phyloP scores from a whole-genome alignment of 2,797 vertebrate genomes.

The Coregonus ussuriensis region DNA sequence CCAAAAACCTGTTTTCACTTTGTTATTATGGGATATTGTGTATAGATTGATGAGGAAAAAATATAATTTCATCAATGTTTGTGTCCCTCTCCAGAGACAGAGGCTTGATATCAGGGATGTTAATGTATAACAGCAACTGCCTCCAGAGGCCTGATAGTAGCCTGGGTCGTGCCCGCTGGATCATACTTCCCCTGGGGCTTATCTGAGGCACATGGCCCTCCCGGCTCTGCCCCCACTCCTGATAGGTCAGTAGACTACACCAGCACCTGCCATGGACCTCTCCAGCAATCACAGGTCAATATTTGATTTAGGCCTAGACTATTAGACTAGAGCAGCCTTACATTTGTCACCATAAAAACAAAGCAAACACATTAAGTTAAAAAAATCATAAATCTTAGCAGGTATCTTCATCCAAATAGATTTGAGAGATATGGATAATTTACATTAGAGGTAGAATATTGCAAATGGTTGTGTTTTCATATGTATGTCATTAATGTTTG shows the following conservation, averaged over 20 bases:
- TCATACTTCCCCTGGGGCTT: constrained; percentile 39
- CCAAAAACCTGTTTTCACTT: no score
- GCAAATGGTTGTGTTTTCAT: no score
- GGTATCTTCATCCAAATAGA: background rate
- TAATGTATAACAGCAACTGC: constrained; percentile 66
- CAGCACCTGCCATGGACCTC: constrained; percentile 49
- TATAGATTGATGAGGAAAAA: no score
- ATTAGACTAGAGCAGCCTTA: constrained; percentile 9
- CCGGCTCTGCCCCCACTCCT: constrained; percentile 19
- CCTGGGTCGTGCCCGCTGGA: background rate
- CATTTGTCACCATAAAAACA: background rate
- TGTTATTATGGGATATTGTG: no score
- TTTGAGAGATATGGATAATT: background rate
- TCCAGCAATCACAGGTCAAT: constrained; percentile 59
- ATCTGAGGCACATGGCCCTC: constrained; percentile 37
- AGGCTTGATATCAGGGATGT: constrained; percentile 27
- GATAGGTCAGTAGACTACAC: constrained; percentile 16
- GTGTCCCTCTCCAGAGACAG: constrained; percentile 8
- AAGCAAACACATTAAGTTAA: constrained; percentile 17
- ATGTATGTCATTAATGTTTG: no score
- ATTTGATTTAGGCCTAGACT: constrained; percentile 29
- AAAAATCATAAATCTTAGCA: background rate
- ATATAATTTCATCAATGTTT: background rate
- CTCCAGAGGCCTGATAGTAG: constrained; percentile 48
- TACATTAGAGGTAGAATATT: no score